A percentile compares a stretch with the other conserved stretches of the same genome.
These are phyloP conservation scores for Pediacus dermestoides DNA, from an alignment of 2,888 invertebrate species.

Conservation along the genomic window DNA sequence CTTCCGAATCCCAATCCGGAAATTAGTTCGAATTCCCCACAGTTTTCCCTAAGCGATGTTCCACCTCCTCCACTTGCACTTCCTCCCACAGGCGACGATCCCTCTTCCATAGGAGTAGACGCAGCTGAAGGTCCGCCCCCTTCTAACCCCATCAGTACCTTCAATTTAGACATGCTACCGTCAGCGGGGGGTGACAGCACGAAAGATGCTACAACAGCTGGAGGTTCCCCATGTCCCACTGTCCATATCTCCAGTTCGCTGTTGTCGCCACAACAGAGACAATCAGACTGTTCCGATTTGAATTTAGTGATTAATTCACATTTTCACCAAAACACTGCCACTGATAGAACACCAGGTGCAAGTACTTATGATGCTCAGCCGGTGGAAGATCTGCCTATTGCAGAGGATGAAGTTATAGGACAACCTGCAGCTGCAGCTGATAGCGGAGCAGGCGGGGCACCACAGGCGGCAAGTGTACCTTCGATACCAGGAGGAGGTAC, in stretches of 20 bases:
- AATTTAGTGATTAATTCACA: slow-evolving; percentile 70
- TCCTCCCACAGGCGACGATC: slow-evolving; percentile 9
- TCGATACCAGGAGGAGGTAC: slow-evolving; percentile 27
- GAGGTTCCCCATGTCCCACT: slow-evolving; percentile 51
- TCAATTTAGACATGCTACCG: slow-evolving; percentile 39
- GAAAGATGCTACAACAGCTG: slow-evolving; percentile 18
- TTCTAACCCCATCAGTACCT: slow-evolving; percentile 34
- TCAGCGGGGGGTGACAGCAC: no score
- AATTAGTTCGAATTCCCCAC: slow-evolving; percentile 42
- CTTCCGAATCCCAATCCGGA: slow-evolving; percentile 42
- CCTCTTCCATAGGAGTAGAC: slow-evolving; percentile 19
- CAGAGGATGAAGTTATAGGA: slow-evolving; percentile 39
- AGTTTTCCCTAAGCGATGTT: slow-evolving; percentile 31
- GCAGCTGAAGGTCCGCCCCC: slow-evolving; percentile 12
- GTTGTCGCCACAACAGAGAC: slow-evolving; percentile 54
- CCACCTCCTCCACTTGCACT: slow-evolving; percentile 10
- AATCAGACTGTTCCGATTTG: slow-evolving; percentile 66
- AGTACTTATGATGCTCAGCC: slow-evolving; percentile 39
- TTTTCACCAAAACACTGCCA: slow-evolving; percentile 52
- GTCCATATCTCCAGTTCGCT: slow-evolving; percentile 56
- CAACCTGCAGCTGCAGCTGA: slow-evolving; percentile 25
- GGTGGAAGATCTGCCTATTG: slow-evolving; percentile 22
- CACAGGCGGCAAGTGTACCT: slow-evolving; percentile 1
- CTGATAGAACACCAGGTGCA: slow-evolving; percentile 32
- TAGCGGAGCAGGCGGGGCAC: slow-evolving; percentile 16